Evolutionary conservation across 2,888 invertebrate genomes (phyloP).

Genomic region (Epirrhoe tristata): DNA sequence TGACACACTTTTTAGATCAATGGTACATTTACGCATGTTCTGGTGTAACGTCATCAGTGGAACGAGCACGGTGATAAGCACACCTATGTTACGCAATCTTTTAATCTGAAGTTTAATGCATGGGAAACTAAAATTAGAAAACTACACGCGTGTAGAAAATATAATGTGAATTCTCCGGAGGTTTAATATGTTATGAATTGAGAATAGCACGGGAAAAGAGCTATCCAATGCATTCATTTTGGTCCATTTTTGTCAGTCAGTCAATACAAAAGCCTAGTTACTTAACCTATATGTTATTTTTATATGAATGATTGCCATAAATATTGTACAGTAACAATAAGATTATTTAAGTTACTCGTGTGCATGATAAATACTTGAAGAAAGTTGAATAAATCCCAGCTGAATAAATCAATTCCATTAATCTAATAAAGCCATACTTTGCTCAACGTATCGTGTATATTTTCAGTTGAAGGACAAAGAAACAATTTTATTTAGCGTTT

Average conservation of each 20-base stretch:
- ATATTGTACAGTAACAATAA: too few species aligned
- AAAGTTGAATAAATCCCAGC: not conserved
- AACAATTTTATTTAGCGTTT: not conserved
- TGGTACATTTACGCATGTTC: conserved; percentile 13
- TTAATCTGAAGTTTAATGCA: conserved; percentile 24
- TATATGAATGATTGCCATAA: too few species aligned
- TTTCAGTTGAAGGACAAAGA: not conserved
- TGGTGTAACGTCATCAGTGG: conserved; percentile 6
- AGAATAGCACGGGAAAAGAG: not conserved
- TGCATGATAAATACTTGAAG: not conserved
- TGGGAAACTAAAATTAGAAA: conserved; percentile 30
- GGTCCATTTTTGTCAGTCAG: too few species aligned
- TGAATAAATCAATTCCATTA: not conserved
- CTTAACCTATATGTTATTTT: too few species aligned
- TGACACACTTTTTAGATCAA: not conserved
- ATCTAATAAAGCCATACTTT: conserved; percentile 4
- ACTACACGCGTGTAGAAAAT: conserved; percentile 22
- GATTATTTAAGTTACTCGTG: too few species aligned
- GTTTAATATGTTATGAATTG: conserved; percentile 10
- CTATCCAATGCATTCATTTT: too few species aligned
- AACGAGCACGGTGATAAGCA: conserved; percentile 30
- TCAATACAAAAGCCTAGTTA: too few species aligned
- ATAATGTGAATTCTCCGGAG: not conserved
- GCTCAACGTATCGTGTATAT: not conserved
- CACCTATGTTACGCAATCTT: conserved; percentile 22